Evolutionary conservation across 1,140 invertebrate species (phyloP), one percentile per base, ranked within the genome.

Genomic region (Trichogramma pretiosum): DNA sequence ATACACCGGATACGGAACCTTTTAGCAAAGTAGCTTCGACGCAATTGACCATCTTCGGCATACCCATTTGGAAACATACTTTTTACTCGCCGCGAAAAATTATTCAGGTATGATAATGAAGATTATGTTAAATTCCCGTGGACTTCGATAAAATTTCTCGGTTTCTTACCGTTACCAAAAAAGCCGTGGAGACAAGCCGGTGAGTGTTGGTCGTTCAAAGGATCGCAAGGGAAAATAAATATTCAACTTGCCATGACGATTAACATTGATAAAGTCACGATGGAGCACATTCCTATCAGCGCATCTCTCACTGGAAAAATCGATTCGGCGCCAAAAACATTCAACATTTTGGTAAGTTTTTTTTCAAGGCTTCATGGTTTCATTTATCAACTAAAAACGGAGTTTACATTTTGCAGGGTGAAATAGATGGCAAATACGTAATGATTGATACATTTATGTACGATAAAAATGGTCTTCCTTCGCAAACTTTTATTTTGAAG

Each of bases 171-270:
- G 9, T 16, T 44, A 18, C 14, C 26, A 21, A n/a, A n/a, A n/a
- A 30, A 62, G 58, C 57, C 63, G 26, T 63, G 63, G 61, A 59
- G 41, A 17, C 51, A 65, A 58, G 49, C 93, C 10, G 94, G 94
- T 23, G 83, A 97, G 65, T 99, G 94, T 73, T 99, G 93, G 93
- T 85, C 93, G 24, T 97, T 98, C 71, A 83, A 85, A 64, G 92
- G 91, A 14, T 82, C 83, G 54, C 77, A 83, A 5, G 93, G 92
- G 10, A 63, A 64, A 56, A 49, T 67, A 46, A 57, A 60, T 52
- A 63, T 67, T 23, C 40, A 62, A 48, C 47, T 67, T n/a, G 62
- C 61, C n/a, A 21, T 58, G 21, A 4, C 38, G 1, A 40, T 41
- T 22, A 42, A 55, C 11, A 45, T 67, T 86, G 36, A 85, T 80